Conservation (phyloP, 2,113 vertebrate genomes). For the Varanus komodoensis region DNA sequence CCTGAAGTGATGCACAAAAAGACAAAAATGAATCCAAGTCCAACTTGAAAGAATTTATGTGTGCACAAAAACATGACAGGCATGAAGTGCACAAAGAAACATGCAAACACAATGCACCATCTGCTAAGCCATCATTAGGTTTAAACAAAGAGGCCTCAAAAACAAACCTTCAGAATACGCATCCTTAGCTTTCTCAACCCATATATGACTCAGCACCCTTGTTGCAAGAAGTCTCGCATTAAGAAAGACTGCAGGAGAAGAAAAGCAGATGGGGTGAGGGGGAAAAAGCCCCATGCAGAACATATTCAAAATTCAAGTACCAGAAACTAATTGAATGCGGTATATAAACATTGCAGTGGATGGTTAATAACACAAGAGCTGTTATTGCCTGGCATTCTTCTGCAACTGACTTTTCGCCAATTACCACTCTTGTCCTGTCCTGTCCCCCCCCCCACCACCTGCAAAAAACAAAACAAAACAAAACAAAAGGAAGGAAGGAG, state of each 20-base stretch:
- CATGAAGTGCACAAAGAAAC: not conserved
- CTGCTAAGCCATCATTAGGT: not conserved
- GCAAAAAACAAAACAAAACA: no score
- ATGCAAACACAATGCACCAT: not conserved
- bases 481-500: no score
- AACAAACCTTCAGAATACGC: not conserved
- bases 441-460: no score
- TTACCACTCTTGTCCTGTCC: no score
- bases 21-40: not conserved
- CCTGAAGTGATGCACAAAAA: not conserved
- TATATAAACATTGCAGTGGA: not conserved
- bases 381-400: not conserved
- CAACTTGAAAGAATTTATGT: not conserved
- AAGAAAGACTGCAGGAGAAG: not conserved
- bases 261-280: not conserved
- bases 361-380: not conserved
- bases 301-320: not conserved
- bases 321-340: constrained; percentile 1
- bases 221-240: not conserved
- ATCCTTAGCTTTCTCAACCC: not conserved
- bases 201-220: not conserved
- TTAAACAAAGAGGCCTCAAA: not conserved
- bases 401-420: not conserved
- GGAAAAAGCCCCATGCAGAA: not conserved
- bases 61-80: not conserved